Conservation (phyloP, 2,888 invertebrate species). For the Netelia melanura region DNA sequence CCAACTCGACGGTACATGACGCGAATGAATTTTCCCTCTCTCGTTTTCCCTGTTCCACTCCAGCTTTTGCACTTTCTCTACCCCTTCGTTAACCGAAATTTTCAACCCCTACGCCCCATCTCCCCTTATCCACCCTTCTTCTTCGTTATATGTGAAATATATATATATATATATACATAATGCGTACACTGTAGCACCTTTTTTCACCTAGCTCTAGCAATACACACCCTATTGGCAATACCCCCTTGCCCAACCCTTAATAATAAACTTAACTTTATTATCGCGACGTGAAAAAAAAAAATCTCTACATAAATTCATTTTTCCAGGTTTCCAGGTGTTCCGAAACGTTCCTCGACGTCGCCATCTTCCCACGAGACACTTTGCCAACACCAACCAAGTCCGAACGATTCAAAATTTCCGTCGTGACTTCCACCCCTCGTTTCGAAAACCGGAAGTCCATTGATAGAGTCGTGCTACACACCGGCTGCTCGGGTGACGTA, state of each 20-base stretch:
- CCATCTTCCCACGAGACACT: too few relatives aligned
- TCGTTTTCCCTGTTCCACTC: conserved; percentile 3
- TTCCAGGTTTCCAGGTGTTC: conserved; percentile 3
- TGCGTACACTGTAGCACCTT: conserved; percentile 5
- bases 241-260: conserved; percentile 19
- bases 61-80: conserved; percentile 26
- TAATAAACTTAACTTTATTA: conserved; percentile 14
- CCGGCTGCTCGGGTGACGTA: not conserved
- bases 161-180: not conserved
- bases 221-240: conserved; percentile 52
- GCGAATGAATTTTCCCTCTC: conserved; percentile 68
- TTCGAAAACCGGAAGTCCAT: not conserved
- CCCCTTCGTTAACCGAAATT: conserved; percentile 43
- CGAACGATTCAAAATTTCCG: not conserved
- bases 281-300: not conserved
- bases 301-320: conserved; percentile 13
- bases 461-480: not conserved
- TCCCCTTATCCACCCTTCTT: not conserved
- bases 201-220: not conserved
- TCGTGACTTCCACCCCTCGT: not conserved
- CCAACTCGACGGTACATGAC: conserved; percentile 54
- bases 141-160: too few relatives aligned
- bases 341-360: not conserved
- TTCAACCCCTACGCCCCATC: not conserved
- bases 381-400: too few relatives aligned